A percentile compares a stretch with the other conserved stretches of the same genome.
Conservation (phyloP, 30 jellyfish, hydroid and myxozoan genomes). For the Turritopsis dohrnii region DNA sequence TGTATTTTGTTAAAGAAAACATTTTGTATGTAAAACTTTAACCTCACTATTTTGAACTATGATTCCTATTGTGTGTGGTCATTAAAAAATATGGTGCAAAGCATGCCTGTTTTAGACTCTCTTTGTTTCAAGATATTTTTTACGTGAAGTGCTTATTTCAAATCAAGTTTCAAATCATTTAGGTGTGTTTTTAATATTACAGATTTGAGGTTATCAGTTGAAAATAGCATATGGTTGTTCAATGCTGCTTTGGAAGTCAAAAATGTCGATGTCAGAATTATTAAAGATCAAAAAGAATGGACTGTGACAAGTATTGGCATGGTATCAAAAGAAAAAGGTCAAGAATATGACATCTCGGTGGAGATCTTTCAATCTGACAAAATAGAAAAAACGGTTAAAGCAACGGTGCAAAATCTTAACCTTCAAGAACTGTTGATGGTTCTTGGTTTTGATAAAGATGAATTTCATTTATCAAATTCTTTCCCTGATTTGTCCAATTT, state of each 20-base stretch:
- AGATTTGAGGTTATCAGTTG: conserved; percentile 8
- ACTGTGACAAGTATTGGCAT: neutral
- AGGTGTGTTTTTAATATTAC: neutral
- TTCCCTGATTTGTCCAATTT: conserved; percentile 15
- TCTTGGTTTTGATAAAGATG: conserved; percentile 20
- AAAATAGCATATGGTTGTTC: conserved; percentile 4
- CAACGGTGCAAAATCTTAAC: conserved; percentile 11
- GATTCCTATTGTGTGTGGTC: too few relatives aligned
- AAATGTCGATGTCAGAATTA: neutral
- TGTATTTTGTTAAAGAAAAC: neutral
- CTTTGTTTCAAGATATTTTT: neutral
- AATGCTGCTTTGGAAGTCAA: conserved; percentile 14
- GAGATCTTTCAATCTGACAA: neutral
- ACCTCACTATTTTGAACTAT: neutral
- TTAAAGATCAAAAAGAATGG: conserved; percentile 24
- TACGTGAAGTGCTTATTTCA: too few relatives aligned
- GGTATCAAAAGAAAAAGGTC: neutral
- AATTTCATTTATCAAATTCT: conserved; percentile 10
- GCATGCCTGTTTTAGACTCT: neutral
- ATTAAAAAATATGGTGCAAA: too few relatives aligned
- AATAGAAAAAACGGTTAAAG: conserved; percentile 1
- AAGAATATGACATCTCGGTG: neutral
- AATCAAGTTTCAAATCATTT: too few relatives aligned
- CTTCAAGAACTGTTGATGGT: conserved; percentile 6
- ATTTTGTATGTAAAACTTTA: neutral